A percentile compares a stretch with the other conserved stretches of the same genome.
These are phyloP conservation scores for Lochmaea crataegi DNA, from an alignment of 2,888 invertebrate species.

Conservation along the genomic window DNA sequence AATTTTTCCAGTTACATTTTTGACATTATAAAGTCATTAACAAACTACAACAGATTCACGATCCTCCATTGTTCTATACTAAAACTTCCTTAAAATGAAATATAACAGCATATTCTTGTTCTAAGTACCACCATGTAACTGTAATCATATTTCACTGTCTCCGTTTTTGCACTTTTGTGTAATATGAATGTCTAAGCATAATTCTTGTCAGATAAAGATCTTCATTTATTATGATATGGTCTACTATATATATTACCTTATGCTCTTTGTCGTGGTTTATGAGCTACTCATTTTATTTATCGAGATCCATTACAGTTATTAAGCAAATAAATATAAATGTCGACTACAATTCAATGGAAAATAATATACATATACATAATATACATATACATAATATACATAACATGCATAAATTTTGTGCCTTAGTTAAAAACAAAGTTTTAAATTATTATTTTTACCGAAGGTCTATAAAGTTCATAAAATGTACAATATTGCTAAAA, in stretches of 20 bases:
- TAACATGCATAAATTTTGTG: too few relatives aligned
- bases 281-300: constrained; percentile 8
- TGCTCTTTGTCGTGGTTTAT: constrained; percentile 9
- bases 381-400: too few relatives aligned
- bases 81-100: constrained; percentile 3
- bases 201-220: constrained; percentile 16
- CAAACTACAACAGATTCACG: background rate
- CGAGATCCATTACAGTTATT: background rate
- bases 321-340: background rate
- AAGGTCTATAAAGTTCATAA: too few relatives aligned
- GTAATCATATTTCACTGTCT: constrained; percentile 14
- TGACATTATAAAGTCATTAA: background rate
- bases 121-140: constrained; percentile 3
- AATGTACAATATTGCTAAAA: too few relatives aligned
- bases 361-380: too few relatives aligned
- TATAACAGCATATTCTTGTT: background rate
- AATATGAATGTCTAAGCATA: constrained; percentile 14
- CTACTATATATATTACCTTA: constrained; percentile 11
- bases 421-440: too few relatives aligned
- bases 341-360: background rate
- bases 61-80: background rate
- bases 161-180: constrained; percentile 11
- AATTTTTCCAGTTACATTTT: background rate
- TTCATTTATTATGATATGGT: constrained; percentile 7
- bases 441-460: too few relatives aligned